These are phyloP conservation scores for Azemiops feae DNA, from an alignment of 2,113 vertebrate species.

Conservation along the genomic window DNA sequence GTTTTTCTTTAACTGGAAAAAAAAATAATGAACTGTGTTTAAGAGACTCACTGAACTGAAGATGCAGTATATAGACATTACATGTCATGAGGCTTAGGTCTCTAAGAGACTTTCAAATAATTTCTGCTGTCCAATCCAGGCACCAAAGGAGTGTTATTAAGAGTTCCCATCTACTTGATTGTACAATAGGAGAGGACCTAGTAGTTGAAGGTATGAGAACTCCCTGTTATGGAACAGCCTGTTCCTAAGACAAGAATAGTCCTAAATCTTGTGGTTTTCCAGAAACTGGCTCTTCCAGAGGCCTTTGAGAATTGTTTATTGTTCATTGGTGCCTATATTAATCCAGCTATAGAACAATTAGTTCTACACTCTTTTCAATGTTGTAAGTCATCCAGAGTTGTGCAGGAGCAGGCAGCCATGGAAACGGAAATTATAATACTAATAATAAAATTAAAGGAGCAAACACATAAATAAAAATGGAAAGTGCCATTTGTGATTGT, in stretches of 20 bases:
- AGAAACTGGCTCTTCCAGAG: neutral
- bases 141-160: neutral
- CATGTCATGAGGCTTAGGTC: neutral
- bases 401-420: neutral
- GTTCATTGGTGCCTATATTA: neutral
- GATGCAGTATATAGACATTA: neutral
- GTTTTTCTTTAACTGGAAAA: neutral
- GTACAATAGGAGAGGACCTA: neutral
- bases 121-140: neutral
- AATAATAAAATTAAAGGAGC: neutral
- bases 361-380: neutral
- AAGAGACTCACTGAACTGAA: neutral
- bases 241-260: neutral
- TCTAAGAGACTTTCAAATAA: neutral
- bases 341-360: neutral
- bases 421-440: neutral
- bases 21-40: neutral
- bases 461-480: neutral
- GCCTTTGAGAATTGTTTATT: neutral
- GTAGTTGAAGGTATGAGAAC: neutral
- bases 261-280: neutral
- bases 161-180: neutral
- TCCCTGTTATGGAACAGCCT: neutral
- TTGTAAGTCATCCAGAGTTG: neutral
- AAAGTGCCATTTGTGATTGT: neutral